Conservation (phyloP, 2,797 vertebrate genomes). For the Agapornis canus region DNA sequence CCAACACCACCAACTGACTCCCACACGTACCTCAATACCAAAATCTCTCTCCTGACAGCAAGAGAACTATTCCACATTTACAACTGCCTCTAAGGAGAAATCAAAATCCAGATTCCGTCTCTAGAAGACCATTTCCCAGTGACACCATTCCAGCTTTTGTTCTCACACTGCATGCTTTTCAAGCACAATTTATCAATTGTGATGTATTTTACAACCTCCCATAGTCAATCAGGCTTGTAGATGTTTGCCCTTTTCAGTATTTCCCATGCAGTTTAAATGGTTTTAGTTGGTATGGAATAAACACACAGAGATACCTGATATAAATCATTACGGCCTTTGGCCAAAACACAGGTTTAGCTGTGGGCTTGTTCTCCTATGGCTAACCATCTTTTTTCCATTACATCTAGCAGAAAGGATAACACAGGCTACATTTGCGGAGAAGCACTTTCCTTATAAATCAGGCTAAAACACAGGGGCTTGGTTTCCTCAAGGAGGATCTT, state of each 20-base stretch:
- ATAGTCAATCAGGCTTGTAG: background rate
- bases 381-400: slow-evolving; percentile 5
- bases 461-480: background rate
- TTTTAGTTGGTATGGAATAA: slow-evolving; percentile 1
- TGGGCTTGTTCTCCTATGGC: background rate
- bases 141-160: background rate
- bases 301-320: background rate
- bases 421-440: background rate
- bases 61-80: background rate
- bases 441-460: background rate
- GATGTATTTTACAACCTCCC: background rate
- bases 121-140: background rate
- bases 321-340: background rate
- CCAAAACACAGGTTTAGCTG: slow-evolving; percentile 11
- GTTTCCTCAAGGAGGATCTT: slow-evolving; percentile 17
- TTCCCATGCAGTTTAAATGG: background rate
- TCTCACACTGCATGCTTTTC: background rate
- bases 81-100: background rate
- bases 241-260: background rate
- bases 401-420: background rate
- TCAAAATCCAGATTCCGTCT: background rate
- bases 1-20: background rate
- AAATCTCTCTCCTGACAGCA: background rate
- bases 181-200: background rate
- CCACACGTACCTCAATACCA: background rate